Evolutionary conservation across 2,797 vertebrate species (phyloP).

Genomic region (Borostomias antarcticus): DNA sequence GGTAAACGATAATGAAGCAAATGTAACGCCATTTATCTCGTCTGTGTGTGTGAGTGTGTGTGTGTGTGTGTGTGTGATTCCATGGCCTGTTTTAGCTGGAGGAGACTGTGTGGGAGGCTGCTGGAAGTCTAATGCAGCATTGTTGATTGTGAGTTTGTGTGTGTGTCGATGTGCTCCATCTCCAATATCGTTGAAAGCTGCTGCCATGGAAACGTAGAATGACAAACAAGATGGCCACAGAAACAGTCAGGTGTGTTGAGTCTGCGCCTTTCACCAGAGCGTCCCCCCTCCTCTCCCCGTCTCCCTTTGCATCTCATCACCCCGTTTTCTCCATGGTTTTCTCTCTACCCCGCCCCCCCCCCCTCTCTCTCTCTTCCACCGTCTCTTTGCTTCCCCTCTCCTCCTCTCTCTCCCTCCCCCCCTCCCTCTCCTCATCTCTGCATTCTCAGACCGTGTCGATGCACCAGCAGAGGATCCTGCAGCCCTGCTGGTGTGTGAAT

Average conservation of each 20-base stretch:
- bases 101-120: slow-evolving; percentile 37
- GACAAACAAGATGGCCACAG: slow-evolving; percentile 70
- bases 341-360: neutral
- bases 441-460: slow-evolving; percentile 29
- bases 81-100: slow-evolving; percentile 15
- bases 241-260: slow-evolving; percentile 45
- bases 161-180: slow-evolving; percentile 57
- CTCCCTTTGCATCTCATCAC: neutral
- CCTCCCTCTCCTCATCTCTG: slow-evolving; percentile 14
- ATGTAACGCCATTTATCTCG: slow-evolving; percentile 43
- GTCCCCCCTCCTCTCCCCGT: neutral
- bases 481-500: slow-evolving; percentile 32
- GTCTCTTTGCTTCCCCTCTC: neutral
- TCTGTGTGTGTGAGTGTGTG: slow-evolving; percentile 6
- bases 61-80: slow-evolving; percentile 52
- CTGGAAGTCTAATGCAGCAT: slow-evolving; percentile 53
- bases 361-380: slow-evolving; percentile 3
- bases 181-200: slow-evolving; percentile 65
- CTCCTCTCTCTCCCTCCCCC: neutral
- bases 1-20: slow-evolving; percentile 40
- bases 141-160: slow-evolving; percentile 9
- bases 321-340: neutral
- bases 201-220: slow-evolving; percentile 74
- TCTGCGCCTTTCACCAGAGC: neutral
- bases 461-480: slow-evolving; percentile 36